phyloP scores from a whole-genome alignment of 1,140 invertebrate genomes.

The Pachypeltis micranthus region DNA sequence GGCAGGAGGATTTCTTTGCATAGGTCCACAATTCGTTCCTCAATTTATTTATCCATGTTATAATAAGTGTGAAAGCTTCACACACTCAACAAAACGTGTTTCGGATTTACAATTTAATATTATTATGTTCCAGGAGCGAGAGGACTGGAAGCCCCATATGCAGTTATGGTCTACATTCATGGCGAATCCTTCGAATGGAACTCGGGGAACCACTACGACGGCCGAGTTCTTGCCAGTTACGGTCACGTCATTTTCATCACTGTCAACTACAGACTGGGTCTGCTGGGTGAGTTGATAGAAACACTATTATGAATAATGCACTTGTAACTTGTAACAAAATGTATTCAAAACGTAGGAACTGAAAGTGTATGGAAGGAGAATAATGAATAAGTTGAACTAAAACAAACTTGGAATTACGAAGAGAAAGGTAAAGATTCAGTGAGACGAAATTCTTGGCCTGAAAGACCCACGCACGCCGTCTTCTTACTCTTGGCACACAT shows the following conservation, averaged over 20 bases:
- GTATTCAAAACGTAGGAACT: too few species aligned
- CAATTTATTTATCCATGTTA: too few species aligned
- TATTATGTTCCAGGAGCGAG: constrained; percentile 47
- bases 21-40: too few species aligned
- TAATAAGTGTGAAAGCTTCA: too few species aligned
- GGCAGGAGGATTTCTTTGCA: too few species aligned
- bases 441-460: background rate
- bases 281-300: constrained; percentile 53
- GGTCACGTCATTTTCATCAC: constrained; percentile 82
- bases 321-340: too few species aligned
- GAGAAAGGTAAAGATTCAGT: background rate
- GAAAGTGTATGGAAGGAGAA: too few species aligned
- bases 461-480: background rate
- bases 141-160: constrained; percentile 62
- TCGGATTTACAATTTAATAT: too few species aligned
- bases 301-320: background rate
- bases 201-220: constrained; percentile 73
- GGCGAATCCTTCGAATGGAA: constrained; percentile 78
- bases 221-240: constrained; percentile 72
- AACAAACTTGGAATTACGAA: background rate
- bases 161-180: constrained; percentile 71
- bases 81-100: too few species aligned
- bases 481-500: too few species aligned
- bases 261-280: constrained; percentile 76
- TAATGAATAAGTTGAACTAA: too few species aligned